Conservation (phyloP, 1,140 invertebrate species). For the Caerostris extrusa region DNA sequence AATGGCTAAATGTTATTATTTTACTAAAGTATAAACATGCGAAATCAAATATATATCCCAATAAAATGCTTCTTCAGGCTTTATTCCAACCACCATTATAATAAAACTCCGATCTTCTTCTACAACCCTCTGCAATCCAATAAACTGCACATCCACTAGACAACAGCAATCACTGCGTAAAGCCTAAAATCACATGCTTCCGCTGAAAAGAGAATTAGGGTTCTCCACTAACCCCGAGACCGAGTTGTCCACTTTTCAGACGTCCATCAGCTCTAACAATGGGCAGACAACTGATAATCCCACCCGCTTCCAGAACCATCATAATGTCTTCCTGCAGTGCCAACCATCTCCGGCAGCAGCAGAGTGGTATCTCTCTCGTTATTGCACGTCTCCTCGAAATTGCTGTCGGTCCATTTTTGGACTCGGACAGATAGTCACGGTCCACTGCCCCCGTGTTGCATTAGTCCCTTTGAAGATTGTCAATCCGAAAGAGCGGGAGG, state of each 20-base stretch:
- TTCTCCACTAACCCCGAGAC: neutral
- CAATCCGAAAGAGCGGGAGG: conserved; percentile 2
- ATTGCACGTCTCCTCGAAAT: conserved; percentile 25
- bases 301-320: neutral
- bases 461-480: conserved; percentile 65
- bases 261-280: neutral
- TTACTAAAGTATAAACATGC: too few species aligned
- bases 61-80: too few species aligned
- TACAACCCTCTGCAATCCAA: neutral
- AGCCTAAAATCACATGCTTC: conserved; percentile 15
- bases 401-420: conserved; percentile 5
- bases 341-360: neutral
- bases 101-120: neutral
- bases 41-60: too few species aligned
- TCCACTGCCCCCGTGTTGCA: conserved; percentile 20
- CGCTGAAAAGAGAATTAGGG: neutral
- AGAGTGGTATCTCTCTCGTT: neutral
- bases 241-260: neutral
- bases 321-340: neutral
- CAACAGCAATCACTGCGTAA: neutral
- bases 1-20: too few species aligned
- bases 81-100: too few species aligned
- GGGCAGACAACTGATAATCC: neutral
- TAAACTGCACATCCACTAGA: neutral
- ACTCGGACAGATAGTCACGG: conserved; percentile 51